Conservation (phyloP, 92 coral and sea anemone species). For the Palythoa heliodiscus region DNA sequence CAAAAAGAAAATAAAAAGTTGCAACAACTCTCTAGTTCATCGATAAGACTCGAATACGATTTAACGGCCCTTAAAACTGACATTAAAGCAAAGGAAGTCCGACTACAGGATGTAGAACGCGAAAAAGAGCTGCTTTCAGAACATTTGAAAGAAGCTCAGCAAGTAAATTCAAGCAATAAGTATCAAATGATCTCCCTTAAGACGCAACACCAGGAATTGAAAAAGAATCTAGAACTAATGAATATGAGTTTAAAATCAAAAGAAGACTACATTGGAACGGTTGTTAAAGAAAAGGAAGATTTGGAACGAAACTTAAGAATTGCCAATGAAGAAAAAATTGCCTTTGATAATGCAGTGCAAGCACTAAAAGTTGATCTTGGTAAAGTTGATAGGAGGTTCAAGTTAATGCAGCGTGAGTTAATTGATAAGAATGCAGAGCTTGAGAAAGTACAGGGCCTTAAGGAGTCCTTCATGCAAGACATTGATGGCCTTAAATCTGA, state of each 20-base stretch:
- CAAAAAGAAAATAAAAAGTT: slow-evolving; percentile 61
- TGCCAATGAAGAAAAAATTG: slow-evolving; percentile 71
- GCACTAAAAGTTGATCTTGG: slow-evolving; percentile 76
- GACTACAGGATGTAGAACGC: slow-evolving; percentile 42
- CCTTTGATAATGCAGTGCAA: slow-evolving; percentile 79
- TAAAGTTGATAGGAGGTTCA: slow-evolving; percentile 88
- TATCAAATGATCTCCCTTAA: slow-evolving; percentile 55
- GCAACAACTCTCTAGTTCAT: slow-evolving; percentile 49
- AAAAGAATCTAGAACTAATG: slow-evolving; percentile 55
- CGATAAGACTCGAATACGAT: slow-evolving; percentile 60
- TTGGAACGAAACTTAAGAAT: slow-evolving; percentile 53
- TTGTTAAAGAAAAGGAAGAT: slow-evolving; percentile 65
- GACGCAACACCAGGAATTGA: slow-evolving; percentile 36
- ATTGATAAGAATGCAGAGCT: slow-evolving; percentile 64
- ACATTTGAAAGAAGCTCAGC: slow-evolving; percentile 61
- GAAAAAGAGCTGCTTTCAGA: slow-evolving; percentile 65
- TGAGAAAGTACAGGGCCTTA: slow-evolving; percentile 64
- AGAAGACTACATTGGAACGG: slow-evolving; percentile 47
- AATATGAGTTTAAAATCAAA: slow-evolving; percentile 43
- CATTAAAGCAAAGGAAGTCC: slow-evolving; percentile 48
- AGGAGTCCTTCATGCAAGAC: slow-evolving; percentile 64
- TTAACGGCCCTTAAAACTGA: slow-evolving; percentile 62
- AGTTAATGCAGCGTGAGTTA: slow-evolving; percentile 82
- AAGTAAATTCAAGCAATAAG: slow-evolving; percentile 51
- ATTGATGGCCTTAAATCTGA: slow-evolving; percentile 64